A percentile compares a stretch with the other conserved stretches of the same genome.
Conservation (phyloP, 2,113 vertebrate genomes). For the Cichladusa arquata region DNA sequence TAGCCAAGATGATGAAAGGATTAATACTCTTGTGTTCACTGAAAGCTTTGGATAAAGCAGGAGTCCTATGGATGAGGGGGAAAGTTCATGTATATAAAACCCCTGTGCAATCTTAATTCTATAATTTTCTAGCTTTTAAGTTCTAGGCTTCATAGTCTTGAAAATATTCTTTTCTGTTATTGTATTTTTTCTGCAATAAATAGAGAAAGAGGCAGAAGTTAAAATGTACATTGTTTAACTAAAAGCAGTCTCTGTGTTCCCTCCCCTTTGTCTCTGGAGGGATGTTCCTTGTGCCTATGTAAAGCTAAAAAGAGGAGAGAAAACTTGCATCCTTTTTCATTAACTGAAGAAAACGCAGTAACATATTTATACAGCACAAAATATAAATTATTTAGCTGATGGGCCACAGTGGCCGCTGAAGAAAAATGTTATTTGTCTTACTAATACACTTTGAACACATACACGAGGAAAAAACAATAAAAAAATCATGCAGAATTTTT, state of each 20-base stretch:
- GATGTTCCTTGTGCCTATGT: background rate
- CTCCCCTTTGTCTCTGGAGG: background rate
- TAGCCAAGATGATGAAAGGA: background rate
- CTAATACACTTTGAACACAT: background rate
- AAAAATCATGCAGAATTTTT: background rate
- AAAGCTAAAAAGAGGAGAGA: background rate
- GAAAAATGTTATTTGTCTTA: background rate
- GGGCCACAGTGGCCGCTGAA: background rate
- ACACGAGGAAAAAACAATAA: background rate
- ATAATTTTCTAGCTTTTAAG: background rate
- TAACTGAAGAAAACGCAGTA: background rate
- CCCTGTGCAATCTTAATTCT: background rate
- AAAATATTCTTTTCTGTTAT: background rate
- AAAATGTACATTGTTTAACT: background rate
- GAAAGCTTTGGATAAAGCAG: background rate
- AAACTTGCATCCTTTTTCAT: background rate
- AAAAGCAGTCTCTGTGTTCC: background rate
- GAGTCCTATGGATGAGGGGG: background rate
- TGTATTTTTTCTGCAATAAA: background rate
- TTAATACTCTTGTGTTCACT: background rate
- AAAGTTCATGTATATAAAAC: background rate
- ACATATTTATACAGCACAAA: slow-evolving; percentile 1
- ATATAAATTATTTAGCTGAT: slow-evolving; percentile 56
- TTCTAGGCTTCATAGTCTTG: background rate
- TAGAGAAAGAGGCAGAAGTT: background rate